Percentiles rank a stretch among this genome's conserved stretches.
These are phyloP conservation scores for Nothocercus nigrocapillus DNA, from an alignment of 2,113 vertebrate genomes.

Conservation along the genomic window DNA sequence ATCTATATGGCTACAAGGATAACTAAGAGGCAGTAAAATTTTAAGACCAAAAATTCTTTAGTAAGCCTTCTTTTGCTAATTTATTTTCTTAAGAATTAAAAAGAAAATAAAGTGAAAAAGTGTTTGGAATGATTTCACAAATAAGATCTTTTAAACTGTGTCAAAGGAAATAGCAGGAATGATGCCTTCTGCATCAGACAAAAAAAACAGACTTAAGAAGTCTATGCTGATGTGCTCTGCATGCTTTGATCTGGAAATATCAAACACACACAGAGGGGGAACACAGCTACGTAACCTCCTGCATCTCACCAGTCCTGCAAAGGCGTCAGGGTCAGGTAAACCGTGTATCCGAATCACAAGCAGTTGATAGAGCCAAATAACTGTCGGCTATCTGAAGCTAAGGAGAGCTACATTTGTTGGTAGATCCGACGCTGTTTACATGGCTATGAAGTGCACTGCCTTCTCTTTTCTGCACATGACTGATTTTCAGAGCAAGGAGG, in stretches of 20 bases:
- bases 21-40: background rate
- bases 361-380: background rate
- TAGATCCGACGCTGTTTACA: too few species aligned
- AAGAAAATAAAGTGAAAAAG: background rate
- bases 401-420: background rate
- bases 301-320: background rate
- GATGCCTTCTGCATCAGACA: background rate
- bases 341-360: background rate
- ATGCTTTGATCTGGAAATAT: accelerated
- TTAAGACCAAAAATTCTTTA: background rate
- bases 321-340: background rate
- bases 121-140: background rate
- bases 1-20: background rate
- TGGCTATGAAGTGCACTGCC: background rate
- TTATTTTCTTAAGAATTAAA: background rate
- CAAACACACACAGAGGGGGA: background rate
- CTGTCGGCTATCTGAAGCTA: background rate
- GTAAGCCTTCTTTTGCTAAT: background rate
- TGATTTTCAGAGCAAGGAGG: background rate
- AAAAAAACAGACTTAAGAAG: background rate
- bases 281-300: background rate
- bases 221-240: background rate
- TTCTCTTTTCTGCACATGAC: background rate
- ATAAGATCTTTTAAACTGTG: background rate
- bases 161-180: background rate